Evolutionary conservation across 2,797 vertebrate genomes (phyloP), one percentile per base, ranked within the genome.

Genomic region (Spinus pinus): DNA sequence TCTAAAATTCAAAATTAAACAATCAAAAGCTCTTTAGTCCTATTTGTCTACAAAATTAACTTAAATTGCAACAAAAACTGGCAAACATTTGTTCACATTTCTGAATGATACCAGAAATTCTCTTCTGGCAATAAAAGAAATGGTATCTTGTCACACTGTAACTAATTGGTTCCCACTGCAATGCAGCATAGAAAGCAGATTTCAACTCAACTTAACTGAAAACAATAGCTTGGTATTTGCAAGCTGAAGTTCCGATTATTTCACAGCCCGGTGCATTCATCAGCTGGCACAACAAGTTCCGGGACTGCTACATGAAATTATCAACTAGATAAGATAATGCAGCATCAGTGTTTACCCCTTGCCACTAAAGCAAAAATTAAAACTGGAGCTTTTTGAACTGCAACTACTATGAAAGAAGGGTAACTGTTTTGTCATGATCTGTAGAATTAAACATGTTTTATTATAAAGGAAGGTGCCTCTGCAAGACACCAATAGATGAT

Each of bases 151-250:
- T 90, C 88, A 54, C 47, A 58, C 42, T 70, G 75, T 22, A 95
- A 89, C 93, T 92, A 92, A 95, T 71, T 66, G 78, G 39, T 93
- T 92, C 81, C 62, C 66, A 91, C 50, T 82, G 77, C 73, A 95
- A 78, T 81, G 67, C 56, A 92, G 51, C 79, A 95, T 1, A 86
- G 91, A 97, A 93, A 86, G 88, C 51, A 94, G 60, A 86, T 94
- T 94, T 95, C 79, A 94, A 54, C 72, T 75, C 66, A 88, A 95
- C 73, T 70, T 73, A 21, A 70, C 1, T 60, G 92, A 75, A 92
- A 94, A 96, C 93, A 94, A 96, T 81, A 93, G 80, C 69, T 69
- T 78, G 56, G 81, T 91, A 92, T 91, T 95, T 96, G 81, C 50
- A 94, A 82, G 74, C 66, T 85, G 72, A 88, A 94, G 53, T 72